Conservation (phyloP, 2,797 vertebrate genomes). For the Anolis apletophallus region DNA sequence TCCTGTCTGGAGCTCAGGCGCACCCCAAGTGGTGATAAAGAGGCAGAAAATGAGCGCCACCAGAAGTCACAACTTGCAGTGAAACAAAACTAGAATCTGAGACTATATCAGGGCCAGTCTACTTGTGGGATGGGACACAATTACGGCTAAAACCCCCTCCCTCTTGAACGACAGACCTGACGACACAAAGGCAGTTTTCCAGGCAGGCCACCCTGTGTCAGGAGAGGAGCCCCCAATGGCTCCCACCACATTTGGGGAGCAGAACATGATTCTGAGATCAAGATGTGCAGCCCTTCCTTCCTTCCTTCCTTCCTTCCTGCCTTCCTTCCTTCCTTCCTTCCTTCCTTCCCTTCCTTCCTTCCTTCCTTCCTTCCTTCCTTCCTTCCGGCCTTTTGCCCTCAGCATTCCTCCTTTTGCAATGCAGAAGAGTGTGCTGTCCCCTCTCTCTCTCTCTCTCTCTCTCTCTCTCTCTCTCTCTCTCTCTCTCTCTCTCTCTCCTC, state of each 20-base stretch:
- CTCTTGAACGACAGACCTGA: too few relatives aligned
- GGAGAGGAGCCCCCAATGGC: constrained; percentile 60
- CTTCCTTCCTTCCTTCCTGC: too few relatives aligned
- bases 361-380: too few relatives aligned
- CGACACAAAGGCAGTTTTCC: constrained; percentile 64
- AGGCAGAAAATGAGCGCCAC: too few relatives aligned
- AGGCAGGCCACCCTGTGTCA: constrained; percentile 78
- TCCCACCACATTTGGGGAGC: constrained; percentile 39
- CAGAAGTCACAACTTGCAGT: too few relatives aligned
- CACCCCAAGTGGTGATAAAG: too few relatives aligned
- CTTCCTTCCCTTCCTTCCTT: too few relatives aligned
- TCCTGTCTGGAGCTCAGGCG: too few relatives aligned
- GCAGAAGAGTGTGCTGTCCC: neutral
- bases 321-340: too few relatives aligned
- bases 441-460: neutral
- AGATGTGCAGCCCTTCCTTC: too few relatives aligned
- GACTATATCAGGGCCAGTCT: neutral
- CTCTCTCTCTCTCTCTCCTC: neutral
- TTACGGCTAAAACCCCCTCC: too few relatives aligned
- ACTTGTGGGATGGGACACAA: neutral
- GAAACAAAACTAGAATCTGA: too few relatives aligned
- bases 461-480: neutral
- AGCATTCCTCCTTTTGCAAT: neutral
- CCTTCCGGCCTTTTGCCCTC: neutral
- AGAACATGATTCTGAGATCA: neutral